Percentiles rank a stretch among this genome's conserved stretches.
phyloP scores from a whole-genome alignment of 2,888 invertebrate species.

The Apodemia hepburni region DNA sequence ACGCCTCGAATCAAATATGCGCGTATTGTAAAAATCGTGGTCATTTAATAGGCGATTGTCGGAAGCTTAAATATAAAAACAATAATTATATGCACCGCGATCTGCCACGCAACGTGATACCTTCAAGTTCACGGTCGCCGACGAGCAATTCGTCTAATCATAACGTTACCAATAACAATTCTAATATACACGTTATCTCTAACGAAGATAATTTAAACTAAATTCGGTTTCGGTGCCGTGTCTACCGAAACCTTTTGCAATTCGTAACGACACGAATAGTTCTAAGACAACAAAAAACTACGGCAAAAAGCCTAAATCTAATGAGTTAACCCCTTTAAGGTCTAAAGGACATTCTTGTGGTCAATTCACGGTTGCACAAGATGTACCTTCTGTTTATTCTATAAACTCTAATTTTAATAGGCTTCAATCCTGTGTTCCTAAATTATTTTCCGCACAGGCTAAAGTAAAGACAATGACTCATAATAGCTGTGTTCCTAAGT shows the following conservation, averaged over 20 bases:
- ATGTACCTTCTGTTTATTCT: slow-evolving; percentile 2
- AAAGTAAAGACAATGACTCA: not conserved
- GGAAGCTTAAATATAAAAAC: slow-evolving; percentile 14
- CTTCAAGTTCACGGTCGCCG: slow-evolving; percentile 5
- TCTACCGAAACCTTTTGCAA: slow-evolving; percentile 11
- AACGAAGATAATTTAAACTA: slow-evolving; percentile 13
- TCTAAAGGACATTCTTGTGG: slow-evolving; percentile 5
- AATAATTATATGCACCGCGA: slow-evolving; percentile 4
- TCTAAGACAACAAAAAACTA: not conserved
- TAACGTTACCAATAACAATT: not conserved
- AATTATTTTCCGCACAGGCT: not conserved
- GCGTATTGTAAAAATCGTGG: slow-evolving; percentile 18
- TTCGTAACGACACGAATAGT: not conserved
- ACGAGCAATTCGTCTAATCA: slow-evolving; percentile 5
- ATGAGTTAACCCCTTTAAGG: not conserved
- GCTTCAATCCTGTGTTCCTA: slow-evolving; percentile 6
- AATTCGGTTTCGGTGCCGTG: slow-evolving; percentile 18
- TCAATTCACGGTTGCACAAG: slow-evolving; percentile 11
- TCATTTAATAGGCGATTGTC: slow-evolving; percentile 16
- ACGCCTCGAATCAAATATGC: slow-evolving; percentile 9
- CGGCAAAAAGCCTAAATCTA: slow-evolving; percentile 1
- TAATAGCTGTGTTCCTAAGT: not conserved
- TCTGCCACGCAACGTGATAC: slow-evolving; percentile 1
- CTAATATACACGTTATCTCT: slow-evolving; percentile 8
- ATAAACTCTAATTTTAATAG: slow-evolving; percentile 12